Evolutionary conservation across 2,797 vertebrate genomes (phyloP), one percentile per base, ranked within the genome.

Genomic region (Galagoides demidoff): DNA sequence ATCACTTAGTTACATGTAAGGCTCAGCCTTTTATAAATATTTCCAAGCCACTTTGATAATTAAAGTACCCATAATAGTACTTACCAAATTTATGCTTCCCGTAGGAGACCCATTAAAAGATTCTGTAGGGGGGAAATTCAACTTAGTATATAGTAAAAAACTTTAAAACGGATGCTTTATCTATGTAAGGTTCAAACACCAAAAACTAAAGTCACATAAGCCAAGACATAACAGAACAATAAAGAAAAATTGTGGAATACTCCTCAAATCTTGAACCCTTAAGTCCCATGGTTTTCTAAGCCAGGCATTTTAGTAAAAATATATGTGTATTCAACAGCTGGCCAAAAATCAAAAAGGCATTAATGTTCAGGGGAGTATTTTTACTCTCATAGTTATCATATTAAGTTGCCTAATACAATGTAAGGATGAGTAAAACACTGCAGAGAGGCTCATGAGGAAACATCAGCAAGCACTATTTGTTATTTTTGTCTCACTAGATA

Each of bases 31-130:
- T 92, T 57, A 76, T 9, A 86, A 59, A 59, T 86, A 94, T 66
- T 95, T 91, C 85, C 52, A 92, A 73, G 49, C 55, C 55, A 95
- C 23, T 77, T 71, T 83, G 94, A 92, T 89, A 89, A 85, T 85
- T 96, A 90, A 95, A 96, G 43, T 57, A 83, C 0, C 57, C 59
- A 34, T 45, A 70, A 94, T 2, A 94, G 61, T 92, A 98, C 98
- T 97, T 98, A 99, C 99, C 97, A 99, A 98, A 98, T 99, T 99
- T 98, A 99, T 99, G 98, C 99, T 99, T 98, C 99, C 99, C 63
- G 99, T 99, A 61, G 99, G 99, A 95, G 99, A 99, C 6, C 99
- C 99, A 90, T 99, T 99, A 98, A 99, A 99, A 79, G 99, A 99
- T 97, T 99, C 99, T 99, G 96, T 59, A 29, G 71, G 13, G 74